Conservation (phyloP, 2,888 invertebrate genomes). For the Sinohyriopsis cumingii region DNA sequence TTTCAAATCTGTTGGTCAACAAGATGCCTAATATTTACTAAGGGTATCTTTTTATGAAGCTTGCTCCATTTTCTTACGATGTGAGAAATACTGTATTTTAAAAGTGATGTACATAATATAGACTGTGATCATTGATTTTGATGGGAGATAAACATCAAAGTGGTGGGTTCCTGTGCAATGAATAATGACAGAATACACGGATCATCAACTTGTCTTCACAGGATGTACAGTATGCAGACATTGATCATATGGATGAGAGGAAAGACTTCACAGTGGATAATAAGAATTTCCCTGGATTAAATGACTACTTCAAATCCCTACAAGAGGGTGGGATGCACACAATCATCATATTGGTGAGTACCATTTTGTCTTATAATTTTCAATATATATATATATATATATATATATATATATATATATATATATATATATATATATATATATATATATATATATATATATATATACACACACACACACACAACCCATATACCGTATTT, state of each 20-base stretch:
- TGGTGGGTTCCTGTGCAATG: too few relatives aligned
- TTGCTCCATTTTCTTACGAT: too few relatives aligned
- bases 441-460: background rate
- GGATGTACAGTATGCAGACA: slow-evolving; percentile 67
- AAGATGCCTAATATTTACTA: too few relatives aligned
- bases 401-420: slow-evolving; percentile 5
- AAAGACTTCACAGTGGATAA: slow-evolving; percentile 62
- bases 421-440: background rate
- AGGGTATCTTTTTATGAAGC: too few relatives aligned
- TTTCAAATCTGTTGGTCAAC: too few relatives aligned
- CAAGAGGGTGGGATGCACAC: slow-evolving; percentile 51
- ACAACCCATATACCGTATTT: background rate
- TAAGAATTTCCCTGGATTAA: slow-evolving; percentile 48
- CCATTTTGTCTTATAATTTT: background rate
- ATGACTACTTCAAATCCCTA: slow-evolving; percentile 53
- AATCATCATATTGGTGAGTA: slow-evolving; percentile 62
- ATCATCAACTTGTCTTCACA: slow-evolving; percentile 14
- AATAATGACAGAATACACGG: background rate
- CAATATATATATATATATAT: background rate
- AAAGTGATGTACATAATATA: too few relatives aligned
- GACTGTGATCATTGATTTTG: too few relatives aligned
- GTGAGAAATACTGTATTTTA: too few relatives aligned
- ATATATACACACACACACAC: background rate
- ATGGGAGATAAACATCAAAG: too few relatives aligned
- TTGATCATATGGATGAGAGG: slow-evolving; percentile 65